phyloP scores from a whole-genome alignment of 2,888 invertebrate genomes.

The Odontocolon sp. region DNA sequence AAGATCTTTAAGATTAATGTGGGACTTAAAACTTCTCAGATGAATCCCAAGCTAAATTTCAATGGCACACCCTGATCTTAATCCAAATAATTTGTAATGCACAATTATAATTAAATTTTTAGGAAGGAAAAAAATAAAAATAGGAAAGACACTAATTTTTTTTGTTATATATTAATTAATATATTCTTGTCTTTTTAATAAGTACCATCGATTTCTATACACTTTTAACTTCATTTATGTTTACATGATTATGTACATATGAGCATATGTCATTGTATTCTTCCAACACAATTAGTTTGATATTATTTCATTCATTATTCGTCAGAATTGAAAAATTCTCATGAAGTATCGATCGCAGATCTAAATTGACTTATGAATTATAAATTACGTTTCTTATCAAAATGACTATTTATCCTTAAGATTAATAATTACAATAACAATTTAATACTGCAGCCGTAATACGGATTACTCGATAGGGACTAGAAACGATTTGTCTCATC shows the following conservation, averaged over 20 bases:
- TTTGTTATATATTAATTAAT: conserved; percentile 12
- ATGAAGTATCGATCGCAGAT: too few species aligned
- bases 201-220: conserved; percentile 35
- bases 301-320: conserved; percentile 21
- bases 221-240: conserved; percentile 43
- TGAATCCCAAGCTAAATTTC: too few species aligned
- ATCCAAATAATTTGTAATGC: too few species aligned
- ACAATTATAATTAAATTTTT: too few species aligned
- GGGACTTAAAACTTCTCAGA: too few species aligned
- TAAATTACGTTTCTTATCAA: conserved; percentile 31
- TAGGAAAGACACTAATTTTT: background rate
- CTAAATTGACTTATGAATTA: background rate
- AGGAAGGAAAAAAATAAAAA: background rate
- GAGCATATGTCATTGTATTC: conserved; percentile 23
- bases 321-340: too few species aligned
- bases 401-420: conserved; percentile 24
- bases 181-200: conserved; percentile 28
- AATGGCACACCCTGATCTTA: too few species aligned
- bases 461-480: conserved; percentile 50
- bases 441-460: conserved; percentile 47
- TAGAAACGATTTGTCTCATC: conserved; percentile 30
- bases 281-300: conserved; percentile 12
- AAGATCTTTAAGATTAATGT: too few species aligned
- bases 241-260: conserved; percentile 54
- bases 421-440: conserved; percentile 37